Conservation (phyloP, 2,113 vertebrate species). For the Alexandromys fortis region DNA sequence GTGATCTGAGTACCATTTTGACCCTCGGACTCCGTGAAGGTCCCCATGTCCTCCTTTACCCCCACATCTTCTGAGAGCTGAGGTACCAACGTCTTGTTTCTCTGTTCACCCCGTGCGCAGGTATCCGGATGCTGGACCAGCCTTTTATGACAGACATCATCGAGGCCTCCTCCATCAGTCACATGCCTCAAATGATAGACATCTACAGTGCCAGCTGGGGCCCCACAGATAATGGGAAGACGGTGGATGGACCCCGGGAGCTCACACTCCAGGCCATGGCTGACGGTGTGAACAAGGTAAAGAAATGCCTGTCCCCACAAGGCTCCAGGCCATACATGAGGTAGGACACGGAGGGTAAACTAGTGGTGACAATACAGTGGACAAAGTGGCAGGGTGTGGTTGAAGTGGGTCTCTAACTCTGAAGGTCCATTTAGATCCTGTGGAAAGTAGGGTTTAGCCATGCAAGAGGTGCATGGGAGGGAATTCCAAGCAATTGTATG, state of each 20-base stretch:
- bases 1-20: fast-evolving
- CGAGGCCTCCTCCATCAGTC: constrained; percentile 98
- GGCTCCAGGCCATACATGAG: background rate
- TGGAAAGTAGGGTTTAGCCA: background rate
- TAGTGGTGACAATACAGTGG: too few relatives aligned
- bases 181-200: constrained; percentile 98
- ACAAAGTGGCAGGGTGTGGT: background rate
- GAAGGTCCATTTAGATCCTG: too few relatives aligned
- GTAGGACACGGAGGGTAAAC: background rate
- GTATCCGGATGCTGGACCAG: constrained; percentile 98
- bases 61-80: too few relatives aligned
- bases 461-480: background rate
- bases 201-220: constrained; percentile 99
- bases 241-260: constrained; percentile 98
- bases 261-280: constrained; percentile 98
- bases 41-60: background rate
- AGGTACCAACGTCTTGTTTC: background rate
- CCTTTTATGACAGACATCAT: constrained; percentile 99
- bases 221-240: constrained; percentile 98
- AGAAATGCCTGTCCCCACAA: background rate
- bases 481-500: fast-evolving
- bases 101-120: constrained; percentile 80
- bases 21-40: too few relatives aligned
- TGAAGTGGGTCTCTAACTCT: background rate
- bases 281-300: constrained; percentile 98